Base-by-base conservation (phyloP, 1,140 invertebrate species). In the Drosophila tropicalis region DNA sequence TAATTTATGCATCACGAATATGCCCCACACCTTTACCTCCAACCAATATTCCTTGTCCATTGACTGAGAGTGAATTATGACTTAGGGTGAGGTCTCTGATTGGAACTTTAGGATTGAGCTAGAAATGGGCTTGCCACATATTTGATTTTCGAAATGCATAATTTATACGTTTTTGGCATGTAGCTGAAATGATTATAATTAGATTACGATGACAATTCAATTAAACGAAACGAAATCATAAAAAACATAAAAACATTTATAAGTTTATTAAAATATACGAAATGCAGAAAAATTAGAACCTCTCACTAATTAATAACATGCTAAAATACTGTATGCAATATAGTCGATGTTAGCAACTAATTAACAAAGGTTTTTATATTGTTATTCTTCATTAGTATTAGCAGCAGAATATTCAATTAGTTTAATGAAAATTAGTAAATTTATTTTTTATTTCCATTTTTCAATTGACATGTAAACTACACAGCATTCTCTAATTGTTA, bases 101-200 rank as follows among this genome's bases (percentile, higher is more conserved):
- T 69, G 71, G 61, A 70, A 62, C 51, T 69, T 58, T 47, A 32
- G 58, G 54, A 51, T 55, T 55, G 34, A 41, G 57, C 44, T 51
- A 19, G 44, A 22, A 2, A n/a, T 51, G 17, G 25, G 56, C 61
- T 17, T 25, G 73, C 47, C 73, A 65, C 70, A 64, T 34, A 57
- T 65, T 61, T 64, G 76, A 55, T 56, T 69, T 76, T 79, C 79
- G 81, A 70, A 86, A 83, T 86, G 70, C 70, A 87, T 87, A 87
- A 83, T 86, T 80, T 79, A 86, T 86, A 56, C 51, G 63, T 22
- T 72, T 54, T 55, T 80, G 79, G 76, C 78, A 76, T 81, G 78
- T 76, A 72, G 81, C 76, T 62, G 36, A 34, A 51, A 51, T 51
- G 17, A 51, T 51, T 60, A 62, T 72, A 76, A 76, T 76, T 76